A percentile compares a stretch with the other conserved stretches of the same genome.
Conservation (phyloP, 92 coral and sea anemone genomes). For the Parazoanthus darwini region DNA sequence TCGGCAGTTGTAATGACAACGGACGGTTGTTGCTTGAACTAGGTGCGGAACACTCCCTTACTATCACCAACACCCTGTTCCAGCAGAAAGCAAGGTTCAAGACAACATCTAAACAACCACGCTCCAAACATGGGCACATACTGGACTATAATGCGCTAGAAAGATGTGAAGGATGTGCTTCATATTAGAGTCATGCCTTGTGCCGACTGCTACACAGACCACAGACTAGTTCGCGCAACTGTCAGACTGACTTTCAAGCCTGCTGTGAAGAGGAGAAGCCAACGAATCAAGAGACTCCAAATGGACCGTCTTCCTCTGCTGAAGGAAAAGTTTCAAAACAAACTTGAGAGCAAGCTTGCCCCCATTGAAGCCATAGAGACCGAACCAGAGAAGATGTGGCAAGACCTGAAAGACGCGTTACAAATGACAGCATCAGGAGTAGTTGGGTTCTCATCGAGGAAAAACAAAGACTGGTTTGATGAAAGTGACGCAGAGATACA, state of each 20-base stretch:
- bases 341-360: neutral
- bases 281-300: no score
- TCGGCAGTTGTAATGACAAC: neutral
- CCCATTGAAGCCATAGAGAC: neutral
- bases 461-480: neutral
- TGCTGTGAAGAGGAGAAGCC: neutral
- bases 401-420: neutral
- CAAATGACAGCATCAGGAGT: constrained; percentile 11
- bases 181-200: neutral
- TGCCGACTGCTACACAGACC: no score
- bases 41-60: neutral
- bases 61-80: neutral
- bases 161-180: neutral
- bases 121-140: no score
- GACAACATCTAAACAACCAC: neutral
- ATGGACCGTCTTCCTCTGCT: neutral
- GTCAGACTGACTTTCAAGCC: neutral
- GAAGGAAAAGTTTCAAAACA: neutral
- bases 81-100: neutral
- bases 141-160: neutral
- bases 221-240: neutral
- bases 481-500: neutral
- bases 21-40: neutral
- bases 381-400: constrained; percentile 14
- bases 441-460: constrained; percentile 34